These are phyloP conservation scores for Enteromius radiatus DNA, from an alignment of 2,797 vertebrate species.

Conservation along the genomic window DNA sequence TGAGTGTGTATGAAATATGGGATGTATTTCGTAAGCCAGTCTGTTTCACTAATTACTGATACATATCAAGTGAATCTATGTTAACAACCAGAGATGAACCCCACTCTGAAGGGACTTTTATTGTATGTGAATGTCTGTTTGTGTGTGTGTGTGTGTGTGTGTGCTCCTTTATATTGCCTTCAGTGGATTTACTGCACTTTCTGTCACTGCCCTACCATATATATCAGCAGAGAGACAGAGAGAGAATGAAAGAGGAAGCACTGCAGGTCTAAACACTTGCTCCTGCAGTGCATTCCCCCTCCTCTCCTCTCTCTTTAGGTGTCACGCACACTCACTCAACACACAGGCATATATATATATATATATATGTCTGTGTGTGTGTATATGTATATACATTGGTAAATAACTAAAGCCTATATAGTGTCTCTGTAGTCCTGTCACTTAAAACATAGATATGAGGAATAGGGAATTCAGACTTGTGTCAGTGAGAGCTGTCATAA, in stretches of 20 bases:
- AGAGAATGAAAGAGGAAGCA: slow-evolving; percentile 49
- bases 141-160: slow-evolving; percentile 49
- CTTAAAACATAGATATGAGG: slow-evolving; percentile 32
- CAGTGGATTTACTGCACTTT: slow-evolving; percentile 48
- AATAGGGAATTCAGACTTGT: slow-evolving; percentile 8
- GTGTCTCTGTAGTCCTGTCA: slow-evolving; percentile 20
- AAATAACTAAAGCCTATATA: neutral
- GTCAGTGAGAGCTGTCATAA: slow-evolving; percentile 3
- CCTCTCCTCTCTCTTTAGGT: slow-evolving; percentile 50
- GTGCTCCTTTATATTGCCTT: slow-evolving; percentile 33
- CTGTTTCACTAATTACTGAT: neutral
- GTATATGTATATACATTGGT: neutral
- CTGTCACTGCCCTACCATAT: slow-evolving; percentile 44
- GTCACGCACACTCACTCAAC: slow-evolving; percentile 28
- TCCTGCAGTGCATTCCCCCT: slow-evolving; percentile 61
- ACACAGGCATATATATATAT: neutral
- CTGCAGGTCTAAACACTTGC: slow-evolving; percentile 62
- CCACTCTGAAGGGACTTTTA: slow-evolving; percentile 5
- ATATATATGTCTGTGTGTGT: neutral
- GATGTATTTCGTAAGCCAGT: neutral
- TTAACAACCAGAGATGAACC: slow-evolving; percentile 2
- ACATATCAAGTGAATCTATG: slow-evolving; percentile 7
- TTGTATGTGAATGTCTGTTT: neutral
- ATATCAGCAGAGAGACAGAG: slow-evolving; percentile 43
- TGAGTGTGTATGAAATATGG: slow-evolving; percentile 11